Conservation (phyloP, 2,797 vertebrate species). For the Gephyroberyx darwinii region DNA sequence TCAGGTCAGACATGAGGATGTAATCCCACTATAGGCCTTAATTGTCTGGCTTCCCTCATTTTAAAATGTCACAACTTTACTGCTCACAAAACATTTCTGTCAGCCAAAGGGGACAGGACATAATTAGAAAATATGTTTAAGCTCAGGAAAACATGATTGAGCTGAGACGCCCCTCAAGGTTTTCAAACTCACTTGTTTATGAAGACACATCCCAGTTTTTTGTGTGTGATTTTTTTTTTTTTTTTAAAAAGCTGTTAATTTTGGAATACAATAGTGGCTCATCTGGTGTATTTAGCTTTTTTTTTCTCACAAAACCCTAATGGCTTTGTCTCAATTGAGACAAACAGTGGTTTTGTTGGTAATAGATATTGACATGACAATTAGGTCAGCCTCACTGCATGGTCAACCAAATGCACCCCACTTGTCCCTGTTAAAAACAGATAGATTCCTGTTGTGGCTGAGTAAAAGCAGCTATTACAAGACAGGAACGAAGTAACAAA, state of each 20-base stretch:
- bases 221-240: slow-evolving; percentile 13
- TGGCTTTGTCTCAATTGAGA: slow-evolving; percentile 28
- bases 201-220: slow-evolving; percentile 14
- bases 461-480: slow-evolving; percentile 2
- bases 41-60: slow-evolving; percentile 59
- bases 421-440: slow-evolving; percentile 38
- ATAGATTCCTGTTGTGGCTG: slow-evolving; percentile 51
- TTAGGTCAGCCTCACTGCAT: slow-evolving; percentile 28
- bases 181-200: slow-evolving; percentile 53
- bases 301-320: not conserved
- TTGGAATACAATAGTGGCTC: not conserved
- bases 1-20: slow-evolving; percentile 42
- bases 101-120: slow-evolving; percentile 57
- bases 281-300: slow-evolving; percentile 19
- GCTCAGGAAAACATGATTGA: slow-evolving; percentile 62
- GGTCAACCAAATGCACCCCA: slow-evolving; percentile 49
- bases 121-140: slow-evolving; percentile 73
- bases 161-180: slow-evolving; percentile 57
- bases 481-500: slow-evolving; percentile 8
- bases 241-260: slow-evolving; percentile 26
- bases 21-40: slow-evolving; percentile 54
- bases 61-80: slow-evolving; percentile 72
- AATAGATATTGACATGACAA: slow-evolving; percentile 52
- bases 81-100: slow-evolving; percentile 58
- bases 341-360: slow-evolving; percentile 41